phyloP scores from a whole-genome alignment of 1,140 invertebrate species.

The Glomeris maerens region DNA sequence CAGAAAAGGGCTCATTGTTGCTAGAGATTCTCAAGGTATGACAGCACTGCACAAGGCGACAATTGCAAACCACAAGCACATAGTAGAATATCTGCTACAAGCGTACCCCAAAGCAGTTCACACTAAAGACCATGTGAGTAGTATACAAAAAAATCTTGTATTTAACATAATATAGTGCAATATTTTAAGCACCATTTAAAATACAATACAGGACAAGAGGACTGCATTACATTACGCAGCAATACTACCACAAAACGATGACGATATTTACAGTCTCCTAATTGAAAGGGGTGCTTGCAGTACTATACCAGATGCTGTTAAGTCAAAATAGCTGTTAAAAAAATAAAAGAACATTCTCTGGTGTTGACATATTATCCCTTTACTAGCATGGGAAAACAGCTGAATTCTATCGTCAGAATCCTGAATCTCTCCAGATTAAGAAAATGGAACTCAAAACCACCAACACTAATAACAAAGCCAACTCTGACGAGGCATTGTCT shows the following conservation, averaged over 20 bases:
- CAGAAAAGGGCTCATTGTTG: slow-evolving; percentile 45
- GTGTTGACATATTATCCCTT: not conserved
- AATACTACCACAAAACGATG: slow-evolving; percentile 28
- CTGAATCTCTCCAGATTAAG: slow-evolving; percentile 24
- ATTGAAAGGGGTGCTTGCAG: slow-evolving; percentile 19
- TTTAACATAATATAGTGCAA: slow-evolving; percentile 11
- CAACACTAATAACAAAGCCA: too few relatives aligned
- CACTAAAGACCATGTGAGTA: slow-evolving; percentile 56
- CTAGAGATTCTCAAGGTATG: slow-evolving; percentile 55
- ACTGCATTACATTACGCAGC: slow-evolving; percentile 24
- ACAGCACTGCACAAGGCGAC: slow-evolving; percentile 65
- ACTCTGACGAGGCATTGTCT: too few relatives aligned
- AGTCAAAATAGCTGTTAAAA: not conserved
- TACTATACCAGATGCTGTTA: slow-evolving; percentile 19
- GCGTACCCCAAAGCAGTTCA: slow-evolving; percentile 55
- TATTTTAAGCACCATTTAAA: slow-evolving; percentile 11
- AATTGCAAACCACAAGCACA: slow-evolving; percentile 53
- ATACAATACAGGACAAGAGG: slow-evolving; percentile 16
- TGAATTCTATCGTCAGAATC: slow-evolving; percentile 30
- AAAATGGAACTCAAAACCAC: too few relatives aligned
- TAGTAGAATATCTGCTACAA: slow-evolving; percentile 54
- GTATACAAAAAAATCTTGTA: too few relatives aligned
- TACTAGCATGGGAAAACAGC: slow-evolving; percentile 21
- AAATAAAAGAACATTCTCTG: not conserved
- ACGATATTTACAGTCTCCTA: slow-evolving; percentile 20